These are phyloP conservation scores for Plotosus lineatus DNA, from an alignment of 2,113 vertebrate species.

Conservation along the genomic window DNA sequence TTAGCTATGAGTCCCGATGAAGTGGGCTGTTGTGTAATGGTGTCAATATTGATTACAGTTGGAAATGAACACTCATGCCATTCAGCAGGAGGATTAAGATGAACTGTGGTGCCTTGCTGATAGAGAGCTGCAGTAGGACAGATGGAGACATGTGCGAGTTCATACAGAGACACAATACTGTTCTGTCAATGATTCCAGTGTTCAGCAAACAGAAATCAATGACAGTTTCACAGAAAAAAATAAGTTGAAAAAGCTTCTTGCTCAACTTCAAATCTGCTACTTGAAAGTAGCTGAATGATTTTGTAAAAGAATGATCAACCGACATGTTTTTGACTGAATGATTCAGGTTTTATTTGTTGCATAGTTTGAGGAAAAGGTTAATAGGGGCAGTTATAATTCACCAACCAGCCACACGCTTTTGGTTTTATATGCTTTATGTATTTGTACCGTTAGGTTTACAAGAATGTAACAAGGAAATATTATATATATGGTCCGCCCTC, in stretches of 20 bases:
- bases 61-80: constrained; percentile 32
- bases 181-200: constrained; percentile 12
- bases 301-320: not conserved
- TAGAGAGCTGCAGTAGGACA: constrained; percentile 22
- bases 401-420: not conserved
- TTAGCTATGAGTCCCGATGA: not conserved
- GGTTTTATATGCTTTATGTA: constrained; percentile 9
- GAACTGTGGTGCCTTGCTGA: constrained; percentile 17
- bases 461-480: not conserved
- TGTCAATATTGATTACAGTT: constrained; percentile 44
- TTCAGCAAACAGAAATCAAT: constrained; percentile 34
- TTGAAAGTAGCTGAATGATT: not conserved
- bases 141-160: constrained; percentile 18
- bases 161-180: constrained; percentile 18
- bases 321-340: not conserved
- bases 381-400: not conserved
- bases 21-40: constrained; percentile 13
- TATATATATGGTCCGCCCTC: too few species aligned
- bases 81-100: constrained; percentile 4
- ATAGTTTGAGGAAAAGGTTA: not conserved
- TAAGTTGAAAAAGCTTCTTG: not conserved
- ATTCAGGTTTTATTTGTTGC: not conserved
- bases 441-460: constrained; percentile 18
- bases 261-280: not conserved
- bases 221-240: not conserved